Percentiles rank a stretch among this genome's conserved stretches.
Evolutionary conservation across 2,797 vertebrate species (phyloP).

Genomic region (Ceyx erithaca): DNA sequence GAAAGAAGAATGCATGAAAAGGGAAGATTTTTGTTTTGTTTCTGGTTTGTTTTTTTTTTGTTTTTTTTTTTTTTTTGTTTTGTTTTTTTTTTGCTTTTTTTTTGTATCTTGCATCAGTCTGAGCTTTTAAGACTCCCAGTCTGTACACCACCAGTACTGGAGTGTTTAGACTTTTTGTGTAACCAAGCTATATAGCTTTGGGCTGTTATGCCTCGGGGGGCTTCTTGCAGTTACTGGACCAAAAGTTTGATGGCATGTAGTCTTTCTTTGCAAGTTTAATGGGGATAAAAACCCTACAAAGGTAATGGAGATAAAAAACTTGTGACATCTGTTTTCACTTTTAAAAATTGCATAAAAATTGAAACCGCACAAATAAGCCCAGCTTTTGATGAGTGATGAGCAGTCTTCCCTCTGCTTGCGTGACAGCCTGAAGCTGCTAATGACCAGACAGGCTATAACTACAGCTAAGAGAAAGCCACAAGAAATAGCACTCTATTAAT

Average conservation of each 20-base stretch:
- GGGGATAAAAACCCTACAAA: background rate
- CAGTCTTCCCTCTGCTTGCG: background rate
- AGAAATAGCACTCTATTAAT: background rate
- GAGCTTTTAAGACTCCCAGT: background rate
- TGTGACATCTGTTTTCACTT: constrained; percentile 53
- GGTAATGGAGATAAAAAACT: constrained; percentile 20
- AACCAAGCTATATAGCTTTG: background rate
- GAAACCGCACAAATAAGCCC: constrained; percentile 12
- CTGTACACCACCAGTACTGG: background rate
- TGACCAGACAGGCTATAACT: background rate
- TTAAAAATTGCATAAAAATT: constrained; percentile 4
- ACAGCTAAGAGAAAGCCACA: constrained; percentile 4
- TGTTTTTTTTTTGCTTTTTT: background rate
- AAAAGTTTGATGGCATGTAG: background rate
- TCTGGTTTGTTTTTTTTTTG: too few species aligned
- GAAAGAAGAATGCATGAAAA: background rate
- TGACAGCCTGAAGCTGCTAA: background rate
- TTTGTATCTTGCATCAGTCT: background rate
- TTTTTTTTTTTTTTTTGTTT: background rate
- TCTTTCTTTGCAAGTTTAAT: background rate
- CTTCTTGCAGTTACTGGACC: background rate
- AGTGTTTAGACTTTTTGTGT: background rate
- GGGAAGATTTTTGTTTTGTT: background rate
- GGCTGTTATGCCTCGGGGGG: background rate
- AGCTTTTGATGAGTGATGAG: constrained; percentile 1